Evolutionary conservation across 2,888 invertebrate genomes (phyloP).

Genomic region (Carabus problematicus): DNA sequence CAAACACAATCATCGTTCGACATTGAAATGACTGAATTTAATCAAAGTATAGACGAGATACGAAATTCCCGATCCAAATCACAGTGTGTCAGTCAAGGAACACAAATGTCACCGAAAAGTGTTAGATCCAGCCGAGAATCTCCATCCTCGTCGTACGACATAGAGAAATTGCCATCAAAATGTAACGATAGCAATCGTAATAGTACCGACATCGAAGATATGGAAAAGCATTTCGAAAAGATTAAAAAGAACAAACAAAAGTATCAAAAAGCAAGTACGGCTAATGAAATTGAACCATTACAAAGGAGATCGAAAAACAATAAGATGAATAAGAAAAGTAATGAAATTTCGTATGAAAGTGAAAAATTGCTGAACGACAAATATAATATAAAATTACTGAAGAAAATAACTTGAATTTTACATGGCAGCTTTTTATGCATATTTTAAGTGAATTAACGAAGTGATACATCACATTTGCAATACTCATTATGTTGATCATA

Average conservation of each 20-base stretch:
- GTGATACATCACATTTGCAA: not conserved
- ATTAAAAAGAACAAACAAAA: slow-evolving; percentile 50
- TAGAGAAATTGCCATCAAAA: not conserved
- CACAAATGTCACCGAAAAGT: slow-evolving; percentile 46
- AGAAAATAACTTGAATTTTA: slow-evolving; percentile 31
- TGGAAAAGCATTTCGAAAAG: slow-evolving; percentile 46
- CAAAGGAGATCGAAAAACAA: slow-evolving; percentile 42
- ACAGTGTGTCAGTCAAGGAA: slow-evolving; percentile 45
- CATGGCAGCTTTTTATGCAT: slow-evolving; percentile 2
- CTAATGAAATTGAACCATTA: slow-evolving; percentile 48
- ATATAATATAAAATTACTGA: slow-evolving; percentile 36
- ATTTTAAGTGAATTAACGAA: not conserved
- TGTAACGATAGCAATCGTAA: slow-evolving; percentile 7
- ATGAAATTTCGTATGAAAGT: slow-evolving; percentile 44
- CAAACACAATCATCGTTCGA: slow-evolving; percentile 55
- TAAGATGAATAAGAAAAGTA: slow-evolving; percentile 41
- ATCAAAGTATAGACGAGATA: slow-evolving; percentile 41
- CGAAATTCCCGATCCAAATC: slow-evolving; percentile 45
- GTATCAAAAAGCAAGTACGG: slow-evolving; percentile 50
- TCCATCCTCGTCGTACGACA: slow-evolving; percentile 46
- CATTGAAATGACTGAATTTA: slow-evolving; percentile 41
- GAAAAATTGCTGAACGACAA: slow-evolving; percentile 39
- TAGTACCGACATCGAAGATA: slow-evolving; percentile 23
- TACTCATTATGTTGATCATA: slow-evolving; percentile 25
- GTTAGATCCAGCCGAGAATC: slow-evolving; percentile 48